phyloP scores from a whole-genome alignment of 2,797 vertebrate genomes.

The Morelia viridis region DNA sequence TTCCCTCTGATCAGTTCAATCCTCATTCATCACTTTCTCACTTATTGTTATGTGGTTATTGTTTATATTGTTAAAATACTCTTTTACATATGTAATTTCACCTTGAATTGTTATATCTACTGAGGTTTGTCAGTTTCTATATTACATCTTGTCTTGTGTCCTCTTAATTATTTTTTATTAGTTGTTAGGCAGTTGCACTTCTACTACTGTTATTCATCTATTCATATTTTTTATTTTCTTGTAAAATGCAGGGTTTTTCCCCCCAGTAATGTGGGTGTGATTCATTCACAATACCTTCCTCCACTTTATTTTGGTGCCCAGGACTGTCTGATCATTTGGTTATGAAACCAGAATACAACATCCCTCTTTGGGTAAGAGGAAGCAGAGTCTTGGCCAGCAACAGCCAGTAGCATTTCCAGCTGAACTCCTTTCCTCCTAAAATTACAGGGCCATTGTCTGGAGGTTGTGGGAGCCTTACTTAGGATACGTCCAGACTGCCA shows the following conservation, averaged over 20 bases:
- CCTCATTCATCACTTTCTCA: background rate
- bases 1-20: background rate
- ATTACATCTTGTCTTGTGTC: background rate
- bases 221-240: background rate
- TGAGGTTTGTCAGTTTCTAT: background rate
- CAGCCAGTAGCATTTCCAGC: background rate
- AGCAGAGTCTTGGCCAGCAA: background rate
- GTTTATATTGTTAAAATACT: background rate
- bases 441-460: background rate
- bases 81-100: background rate
- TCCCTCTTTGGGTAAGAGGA: background rate
- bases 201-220: background rate
- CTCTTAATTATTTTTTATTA: background rate
- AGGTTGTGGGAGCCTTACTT: background rate
- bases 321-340: background rate
- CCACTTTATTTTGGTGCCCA: background rate
- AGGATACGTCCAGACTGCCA: background rate
- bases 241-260: background rate
- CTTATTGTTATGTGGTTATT: background rate
- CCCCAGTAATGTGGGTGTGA: background rate
- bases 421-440: background rate
- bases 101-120: background rate
- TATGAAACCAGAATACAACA: background rate
- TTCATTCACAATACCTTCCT: background rate
- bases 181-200: background rate